phyloP scores from a whole-genome alignment of 1,140 invertebrate genomes.

The Aphis gossypii region DNA sequence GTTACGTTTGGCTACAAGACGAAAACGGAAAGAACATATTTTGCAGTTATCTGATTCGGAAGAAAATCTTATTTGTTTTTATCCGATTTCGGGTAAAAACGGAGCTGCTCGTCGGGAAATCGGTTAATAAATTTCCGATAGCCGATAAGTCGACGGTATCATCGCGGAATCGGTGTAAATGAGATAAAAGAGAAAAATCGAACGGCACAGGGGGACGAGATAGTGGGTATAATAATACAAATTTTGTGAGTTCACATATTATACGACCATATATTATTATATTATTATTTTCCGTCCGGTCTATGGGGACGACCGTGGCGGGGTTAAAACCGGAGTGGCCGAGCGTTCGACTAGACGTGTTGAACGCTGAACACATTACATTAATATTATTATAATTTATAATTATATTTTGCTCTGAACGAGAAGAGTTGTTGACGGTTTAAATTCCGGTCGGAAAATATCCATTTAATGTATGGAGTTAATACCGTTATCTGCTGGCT shows the following conservation, averaged over 20 bases:
- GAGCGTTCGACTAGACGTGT: neutral
- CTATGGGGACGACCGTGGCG: neutral
- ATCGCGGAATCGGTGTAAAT: neutral
- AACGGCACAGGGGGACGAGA: neutral
- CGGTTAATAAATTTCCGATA: neutral
- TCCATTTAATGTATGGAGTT: neutral
- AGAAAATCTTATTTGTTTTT: neutral
- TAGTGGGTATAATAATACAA: neutral
- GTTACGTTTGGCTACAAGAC: neutral
- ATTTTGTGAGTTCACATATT: neutral
- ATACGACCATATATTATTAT: neutral
- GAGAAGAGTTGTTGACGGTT: neutral
- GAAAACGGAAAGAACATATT: neutral
- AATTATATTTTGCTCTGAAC: neutral
- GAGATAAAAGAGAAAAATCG: neutral
- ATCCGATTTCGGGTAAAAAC: neutral
- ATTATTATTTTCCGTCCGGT: neutral
- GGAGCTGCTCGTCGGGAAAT: neutral
- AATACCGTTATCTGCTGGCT: neutral
- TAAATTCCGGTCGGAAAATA: neutral
- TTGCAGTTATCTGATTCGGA: neutral
- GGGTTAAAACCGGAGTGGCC: neutral
- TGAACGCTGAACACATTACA: neutral
- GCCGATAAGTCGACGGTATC: neutral
- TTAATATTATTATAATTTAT: constrained; percentile 12